A percentile compares a stretch with the other conserved stretches of the same genome.
These are phyloP conservation scores for Pseudochromis fuscus DNA, from an alignment of 2,797 vertebrate species.

Conservation along the genomic window DNA sequence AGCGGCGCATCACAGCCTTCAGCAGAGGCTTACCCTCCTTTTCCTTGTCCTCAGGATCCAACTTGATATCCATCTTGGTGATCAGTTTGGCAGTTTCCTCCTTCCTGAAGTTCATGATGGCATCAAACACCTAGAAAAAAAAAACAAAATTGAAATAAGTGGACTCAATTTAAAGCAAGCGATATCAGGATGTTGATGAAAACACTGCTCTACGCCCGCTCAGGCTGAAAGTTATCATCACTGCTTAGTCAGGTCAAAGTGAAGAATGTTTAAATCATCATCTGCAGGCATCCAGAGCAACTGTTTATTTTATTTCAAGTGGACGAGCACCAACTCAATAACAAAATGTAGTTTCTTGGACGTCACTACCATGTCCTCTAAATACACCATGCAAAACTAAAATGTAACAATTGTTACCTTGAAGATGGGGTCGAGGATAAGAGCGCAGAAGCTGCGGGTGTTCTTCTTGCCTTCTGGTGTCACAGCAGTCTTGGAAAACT, in stretches of 20 bases:
- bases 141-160: not conserved
- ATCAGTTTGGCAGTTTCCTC: constrained; percentile 92
- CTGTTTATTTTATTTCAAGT: not conserved
- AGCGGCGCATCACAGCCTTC: constrained; percentile 97
- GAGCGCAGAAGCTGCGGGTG: constrained; percentile 90
- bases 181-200: accelerated
- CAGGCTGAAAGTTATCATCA: constrained; percentile 89
- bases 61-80: constrained; percentile 92
- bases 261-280: constrained; percentile 96
- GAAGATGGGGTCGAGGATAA: constrained; percentile 94
- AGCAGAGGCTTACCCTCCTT: constrained; percentile 95
- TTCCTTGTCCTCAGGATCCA: constrained; percentile 92
- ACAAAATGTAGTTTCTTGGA: not conserved
- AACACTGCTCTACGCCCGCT: constrained; percentile 46
- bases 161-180: not conserved
- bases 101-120: constrained; percentile 96
- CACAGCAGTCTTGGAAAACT: constrained; percentile 87
- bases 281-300: constrained; percentile 37
- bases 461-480: constrained; percentile 87
- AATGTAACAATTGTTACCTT: too few species aligned
- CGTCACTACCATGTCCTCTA: not conserved
- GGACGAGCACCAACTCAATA: not conserved
- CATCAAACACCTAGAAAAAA: constrained; percentile 89
- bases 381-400: too few species aligned
- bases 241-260: constrained; percentile 96